These are phyloP conservation scores for Brachionus plicatilis DNA, from an alignment of 1,140 invertebrate genomes.

Conservation along the genomic window DNA sequence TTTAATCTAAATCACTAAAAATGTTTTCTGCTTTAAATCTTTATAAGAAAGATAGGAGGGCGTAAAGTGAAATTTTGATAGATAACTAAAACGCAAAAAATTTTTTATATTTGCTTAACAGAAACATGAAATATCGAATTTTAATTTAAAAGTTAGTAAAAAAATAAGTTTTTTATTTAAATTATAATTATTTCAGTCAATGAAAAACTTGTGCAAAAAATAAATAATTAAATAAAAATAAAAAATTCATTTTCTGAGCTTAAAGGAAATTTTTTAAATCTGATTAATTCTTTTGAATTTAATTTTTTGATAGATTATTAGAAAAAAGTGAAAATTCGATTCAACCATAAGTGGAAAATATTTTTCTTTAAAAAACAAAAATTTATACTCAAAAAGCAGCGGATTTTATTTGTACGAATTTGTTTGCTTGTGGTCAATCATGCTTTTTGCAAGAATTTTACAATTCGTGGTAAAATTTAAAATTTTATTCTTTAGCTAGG, in stretches of 20 bases:
- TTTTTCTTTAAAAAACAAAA: neutral
- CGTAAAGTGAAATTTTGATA: too few relatives aligned
- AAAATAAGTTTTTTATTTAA: too few relatives aligned
- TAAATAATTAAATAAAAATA: too few relatives aligned
- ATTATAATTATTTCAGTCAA: too few relatives aligned
- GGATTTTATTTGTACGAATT: neutral
- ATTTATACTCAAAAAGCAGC: neutral
- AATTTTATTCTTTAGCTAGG: neutral
- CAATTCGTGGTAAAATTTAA: conserved; percentile 27
- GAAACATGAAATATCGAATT: too few relatives aligned
- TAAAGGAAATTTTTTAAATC: neutral
- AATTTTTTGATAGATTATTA: neutral
- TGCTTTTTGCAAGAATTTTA: neutral
- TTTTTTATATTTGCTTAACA: too few relatives aligned
- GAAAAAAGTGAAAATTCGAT: neutral
- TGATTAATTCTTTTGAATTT: too few relatives aligned
- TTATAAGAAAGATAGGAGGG: too few relatives aligned
- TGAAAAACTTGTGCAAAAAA: too few relatives aligned
- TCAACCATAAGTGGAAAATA: neutral
- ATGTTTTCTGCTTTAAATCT: too few relatives aligned
- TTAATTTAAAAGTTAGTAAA: too few relatives aligned
- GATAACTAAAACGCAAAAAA: too few relatives aligned
- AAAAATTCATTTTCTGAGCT: neutral
- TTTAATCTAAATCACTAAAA: neutral
- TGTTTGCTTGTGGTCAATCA: conserved; percentile 2